Evolutionary conservation across 2,888 invertebrate genomes (phyloP).

Genomic region (Cyclophora albipunctata): DNA sequence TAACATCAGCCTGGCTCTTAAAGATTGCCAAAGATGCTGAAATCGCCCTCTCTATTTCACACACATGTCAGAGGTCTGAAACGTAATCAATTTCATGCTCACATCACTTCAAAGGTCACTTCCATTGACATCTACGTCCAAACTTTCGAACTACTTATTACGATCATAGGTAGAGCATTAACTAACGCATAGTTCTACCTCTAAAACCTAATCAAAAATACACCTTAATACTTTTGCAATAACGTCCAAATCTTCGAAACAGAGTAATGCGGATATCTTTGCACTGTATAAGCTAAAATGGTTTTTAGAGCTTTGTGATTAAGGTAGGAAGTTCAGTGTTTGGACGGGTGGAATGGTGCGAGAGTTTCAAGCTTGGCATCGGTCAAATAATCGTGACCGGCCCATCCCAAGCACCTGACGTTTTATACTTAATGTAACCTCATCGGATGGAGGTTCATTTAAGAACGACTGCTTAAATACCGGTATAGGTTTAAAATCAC

Average conservation of each 20-base stretch:
- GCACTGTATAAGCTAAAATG: not conserved
- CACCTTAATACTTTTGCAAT: constrained; percentile 6
- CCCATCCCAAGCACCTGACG: constrained; percentile 70
- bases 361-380: constrained; percentile 61
- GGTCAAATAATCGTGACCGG: constrained; percentile 72
- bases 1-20: too few species aligned
- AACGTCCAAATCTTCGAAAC: constrained; percentile 20
- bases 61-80: too few species aligned
- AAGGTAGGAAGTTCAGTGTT: constrained; percentile 28
- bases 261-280: constrained; percentile 9
- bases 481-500: constrained; percentile 18
- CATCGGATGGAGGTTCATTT: constrained; percentile 47
- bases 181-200: constrained; percentile 57
- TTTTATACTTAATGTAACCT: constrained; percentile 62
- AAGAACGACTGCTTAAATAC: constrained; percentile 51
- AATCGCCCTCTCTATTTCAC: too few species aligned
- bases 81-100: too few species aligned
- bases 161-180: constrained; percentile 71
- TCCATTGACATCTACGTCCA: constrained; percentile 35
- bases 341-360: constrained; percentile 22
- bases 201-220: constrained; percentile 25
- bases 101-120: constrained; percentile 9
- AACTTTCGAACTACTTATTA: constrained; percentile 66
- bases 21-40: too few species aligned
- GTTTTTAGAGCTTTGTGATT: constrained; percentile 4